Base-by-base conservation (phyloP, 2,888 invertebrate genomes). In the Ophraella communa region DNA sequence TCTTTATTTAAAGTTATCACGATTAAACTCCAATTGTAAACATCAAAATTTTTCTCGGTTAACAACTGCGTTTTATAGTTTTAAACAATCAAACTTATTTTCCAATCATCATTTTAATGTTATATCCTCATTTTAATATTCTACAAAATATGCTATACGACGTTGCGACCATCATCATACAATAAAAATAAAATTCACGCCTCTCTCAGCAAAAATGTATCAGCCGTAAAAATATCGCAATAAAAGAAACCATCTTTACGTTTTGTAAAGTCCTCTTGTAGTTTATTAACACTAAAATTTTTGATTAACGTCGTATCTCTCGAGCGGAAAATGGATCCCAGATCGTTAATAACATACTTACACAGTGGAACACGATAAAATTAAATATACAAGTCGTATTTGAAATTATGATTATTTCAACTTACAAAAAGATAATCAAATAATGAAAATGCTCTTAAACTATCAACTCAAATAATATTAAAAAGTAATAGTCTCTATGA, bases 231-330 rank as follows among this genome's bases (percentile, higher is more conserved):
- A 56, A 42, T 45, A 63, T 27, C 24, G 59, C 62, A 60, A 63
- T 66, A 66, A 66, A 63, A 66, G 52, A 56, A 52, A 57, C 62
- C 56, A 62, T 63, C 51, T 60, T 54, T 52, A 45, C 53, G 33
- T 60, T 60, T 63, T 45, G n/a, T n/a, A 33, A 45, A 58, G 51
- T 62, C 51, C 55, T 44, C 57, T 30, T 51, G 52, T 14, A 53
- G 56, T 66, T 66, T 66, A 66, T 63, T 62, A 63, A 57, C 42
- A 23, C 53, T 66, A 66, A 66, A 66, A 66, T 60, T 66, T n/a
- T 66, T 66, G 63, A 66, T 66, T 63, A 66, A 63, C 63, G 63
- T 66, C 62, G 44, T 44, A 52, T 27, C 24, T n/a, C n/a, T 30
- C 20, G 10, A 20, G 10, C 20, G 7, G 21, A 45, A 45, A 10